Conservation (phyloP, 2,797 vertebrate genomes). For the Sardinella longiceps region DNA sequence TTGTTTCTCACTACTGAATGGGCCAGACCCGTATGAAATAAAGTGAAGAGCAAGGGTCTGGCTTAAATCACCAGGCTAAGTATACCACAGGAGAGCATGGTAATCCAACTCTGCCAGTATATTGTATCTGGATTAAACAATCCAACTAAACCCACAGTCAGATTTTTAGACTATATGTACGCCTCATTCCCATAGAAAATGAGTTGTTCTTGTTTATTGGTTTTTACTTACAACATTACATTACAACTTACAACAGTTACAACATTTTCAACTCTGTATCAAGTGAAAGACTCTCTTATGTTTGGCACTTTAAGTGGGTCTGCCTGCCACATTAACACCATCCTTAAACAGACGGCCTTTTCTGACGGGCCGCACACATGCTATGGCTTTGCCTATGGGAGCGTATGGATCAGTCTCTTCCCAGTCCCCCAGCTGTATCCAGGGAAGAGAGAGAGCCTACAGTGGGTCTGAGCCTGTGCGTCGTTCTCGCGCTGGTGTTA, state of each 20-base stretch:
- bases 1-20: no score
- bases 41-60: no score
- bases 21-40: no score
- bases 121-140: not conserved
- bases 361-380: constrained; percentile 42
- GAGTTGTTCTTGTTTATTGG: not conserved
- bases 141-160: not conserved
- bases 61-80: no score
- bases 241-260: no score
- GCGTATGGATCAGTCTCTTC: constrained; percentile 55
- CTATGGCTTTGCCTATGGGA: constrained; percentile 62
- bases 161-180: not conserved
- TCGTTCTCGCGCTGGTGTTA: constrained; percentile 59
- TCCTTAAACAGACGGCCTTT: constrained; percentile 64
- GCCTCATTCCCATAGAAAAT: not conserved
- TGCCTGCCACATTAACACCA: constrained; percentile 68
- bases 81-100: not conserved
- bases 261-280: no score
- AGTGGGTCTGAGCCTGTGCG: constrained; percentile 50
- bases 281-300: constrained; percentile 51
- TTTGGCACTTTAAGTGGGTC: constrained; percentile 55
- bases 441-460: not conserved
- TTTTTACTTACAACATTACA: no score
- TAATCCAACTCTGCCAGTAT: not conserved
- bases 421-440: constrained; percentile 48